Percentiles rank a stretch among this genome's conserved stretches.
phyloP scores from a whole-genome alignment of 2,797 vertebrate genomes.

The Danionella dracula region DNA sequence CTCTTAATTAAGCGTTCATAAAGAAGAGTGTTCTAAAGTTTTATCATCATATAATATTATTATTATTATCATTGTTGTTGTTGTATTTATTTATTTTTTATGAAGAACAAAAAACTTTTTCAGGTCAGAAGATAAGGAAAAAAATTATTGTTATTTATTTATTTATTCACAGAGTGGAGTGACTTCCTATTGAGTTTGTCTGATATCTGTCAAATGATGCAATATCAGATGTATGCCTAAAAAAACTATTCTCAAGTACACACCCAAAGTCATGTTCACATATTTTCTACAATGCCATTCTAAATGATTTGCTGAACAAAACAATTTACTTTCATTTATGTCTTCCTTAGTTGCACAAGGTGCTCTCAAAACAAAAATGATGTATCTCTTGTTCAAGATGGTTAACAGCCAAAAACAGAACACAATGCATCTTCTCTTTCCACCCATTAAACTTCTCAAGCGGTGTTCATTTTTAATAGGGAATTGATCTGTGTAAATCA shows the following conservation, averaged over 20 bases:
- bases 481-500: slow-evolving; percentile 50
- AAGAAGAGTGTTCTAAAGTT: too few species aligned
- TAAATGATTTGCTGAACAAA: slow-evolving; percentile 25
- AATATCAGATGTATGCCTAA: not conserved
- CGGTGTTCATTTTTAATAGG: slow-evolving; percentile 45
- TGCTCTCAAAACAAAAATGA: slow-evolving; percentile 15
- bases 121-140: too few species aligned
- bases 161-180: too few species aligned
- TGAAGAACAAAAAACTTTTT: too few species aligned
- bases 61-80: too few species aligned
- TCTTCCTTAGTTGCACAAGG: slow-evolving; percentile 17
- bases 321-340: slow-evolving; percentile 27
- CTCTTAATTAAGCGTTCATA: too few species aligned
- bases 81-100: too few species aligned
- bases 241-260: slow-evolving; percentile 2
- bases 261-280: slow-evolving; percentile 5
- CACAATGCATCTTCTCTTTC: slow-evolving; percentile 4
- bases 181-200: not conserved
- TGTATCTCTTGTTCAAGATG: not conserved
- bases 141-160: too few species aligned
- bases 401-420: slow-evolving; percentile 13
- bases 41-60: too few species aligned
- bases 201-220: not conserved
- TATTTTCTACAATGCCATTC: slow-evolving; percentile 3
- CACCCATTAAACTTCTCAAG: slow-evolving; percentile 30